Conservation (phyloP, 2,888 invertebrate genomes). For the Trissonchulus sp. region DNA sequence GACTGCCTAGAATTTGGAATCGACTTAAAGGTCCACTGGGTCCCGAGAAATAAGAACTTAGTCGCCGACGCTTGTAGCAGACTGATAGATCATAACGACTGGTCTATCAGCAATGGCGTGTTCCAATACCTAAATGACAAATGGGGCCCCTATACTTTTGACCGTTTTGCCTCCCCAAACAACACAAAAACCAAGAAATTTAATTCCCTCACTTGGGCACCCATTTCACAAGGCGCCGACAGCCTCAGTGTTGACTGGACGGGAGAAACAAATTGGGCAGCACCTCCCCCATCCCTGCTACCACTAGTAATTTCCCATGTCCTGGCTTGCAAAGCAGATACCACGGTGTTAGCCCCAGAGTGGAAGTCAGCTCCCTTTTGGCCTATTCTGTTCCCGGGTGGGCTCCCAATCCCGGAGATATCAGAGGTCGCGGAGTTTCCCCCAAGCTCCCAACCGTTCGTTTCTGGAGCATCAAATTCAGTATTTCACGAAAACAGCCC, state of each 20-base stretch:
- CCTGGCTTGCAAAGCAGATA: background rate
- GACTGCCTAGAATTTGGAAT: background rate
- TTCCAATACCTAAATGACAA: background rate
- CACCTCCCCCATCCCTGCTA: background rate
- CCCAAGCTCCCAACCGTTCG: too few relatives aligned
- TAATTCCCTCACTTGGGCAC: background rate
- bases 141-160: conserved; percentile 2
- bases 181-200: background rate
- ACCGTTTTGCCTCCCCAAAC: background rate
- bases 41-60: background rate
- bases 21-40: background rate
- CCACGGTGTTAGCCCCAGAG: background rate
- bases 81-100: background rate
- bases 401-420: too few relatives aligned
- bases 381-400: too few relatives aligned
- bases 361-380: conserved; percentile 10
- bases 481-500: too few relatives aligned
- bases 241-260: background rate
- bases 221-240: background rate
- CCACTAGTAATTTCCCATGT: background rate
- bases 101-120: background rate
- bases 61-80: conserved; percentile 10
- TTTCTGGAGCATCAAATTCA: too few relatives aligned
- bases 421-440: too few relatives aligned
- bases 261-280: background rate